Evolutionary conservation across 2,888 invertebrate species (phyloP).

Genomic region (Tineola bisselliella): DNA sequence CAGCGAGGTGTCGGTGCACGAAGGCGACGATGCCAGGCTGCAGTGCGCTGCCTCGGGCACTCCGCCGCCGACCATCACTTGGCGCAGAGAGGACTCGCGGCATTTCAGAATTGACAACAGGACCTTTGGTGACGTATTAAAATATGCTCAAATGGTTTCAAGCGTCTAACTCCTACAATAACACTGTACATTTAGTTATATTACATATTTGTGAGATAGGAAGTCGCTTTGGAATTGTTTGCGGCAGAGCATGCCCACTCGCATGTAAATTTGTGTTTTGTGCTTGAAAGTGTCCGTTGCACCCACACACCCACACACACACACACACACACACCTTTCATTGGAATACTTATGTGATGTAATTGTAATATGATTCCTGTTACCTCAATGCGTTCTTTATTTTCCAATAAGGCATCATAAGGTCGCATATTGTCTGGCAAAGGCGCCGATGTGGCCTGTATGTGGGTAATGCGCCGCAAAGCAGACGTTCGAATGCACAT

Average conservation of each 20-base stretch:
- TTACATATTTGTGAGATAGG: neutral
- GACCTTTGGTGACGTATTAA: slow-evolving; percentile 35
- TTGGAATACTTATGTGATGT: too few species aligned
- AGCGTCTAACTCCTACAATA: too few species aligned
- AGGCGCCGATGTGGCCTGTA: too few species aligned
- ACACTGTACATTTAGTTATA: neutral
- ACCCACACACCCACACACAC: neutral
- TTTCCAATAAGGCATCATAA: too few species aligned
- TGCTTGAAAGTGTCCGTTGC: neutral
- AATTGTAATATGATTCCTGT: too few species aligned
- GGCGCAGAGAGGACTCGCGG: slow-evolving; percentile 81
- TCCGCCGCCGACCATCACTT: slow-evolving; percentile 79
- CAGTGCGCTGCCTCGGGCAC: slow-evolving; percentile 84
- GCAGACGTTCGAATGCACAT: neutral
- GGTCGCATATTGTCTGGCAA: too few species aligned
- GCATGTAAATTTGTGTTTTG: slow-evolving; percentile 6
- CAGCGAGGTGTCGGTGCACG: slow-evolving; percentile 79
- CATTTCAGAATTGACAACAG: slow-evolving; percentile 62
- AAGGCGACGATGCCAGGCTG: slow-evolving; percentile 80
- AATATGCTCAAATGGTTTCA: too few species aligned
- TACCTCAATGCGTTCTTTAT: too few species aligned
- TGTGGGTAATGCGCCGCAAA: too few species aligned
- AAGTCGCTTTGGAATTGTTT: neutral
- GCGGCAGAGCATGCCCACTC: neutral
- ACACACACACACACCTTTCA: too few species aligned